phyloP scores from a whole-genome alignment of 2,888 invertebrate species.

The Crepidodera aurea region DNA sequence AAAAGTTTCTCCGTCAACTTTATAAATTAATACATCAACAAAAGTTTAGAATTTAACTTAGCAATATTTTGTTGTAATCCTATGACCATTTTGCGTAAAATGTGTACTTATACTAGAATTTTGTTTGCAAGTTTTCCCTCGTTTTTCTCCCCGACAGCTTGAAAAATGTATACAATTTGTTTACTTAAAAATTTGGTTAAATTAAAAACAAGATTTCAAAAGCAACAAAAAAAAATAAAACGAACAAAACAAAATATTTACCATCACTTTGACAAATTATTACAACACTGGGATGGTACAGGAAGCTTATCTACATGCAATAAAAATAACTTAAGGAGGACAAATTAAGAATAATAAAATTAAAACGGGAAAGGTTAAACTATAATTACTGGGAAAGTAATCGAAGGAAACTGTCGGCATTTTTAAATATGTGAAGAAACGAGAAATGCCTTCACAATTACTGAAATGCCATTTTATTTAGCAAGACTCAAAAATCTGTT shows the following conservation, averaged over 20 bases:
- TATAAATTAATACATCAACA: no score
- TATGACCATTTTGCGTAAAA: no score
- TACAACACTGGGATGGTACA: slow-evolving; percentile 6
- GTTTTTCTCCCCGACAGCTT: no score
- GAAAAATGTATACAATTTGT: slow-evolving; percentile 1
- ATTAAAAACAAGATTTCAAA: background rate
- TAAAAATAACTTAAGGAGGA: slow-evolving; percentile 2
- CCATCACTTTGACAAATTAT: slow-evolving; percentile 9
- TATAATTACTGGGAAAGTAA: slow-evolving; percentile 31
- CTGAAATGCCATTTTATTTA: slow-evolving; percentile 54
- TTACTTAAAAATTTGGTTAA: background rate
- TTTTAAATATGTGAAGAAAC: slow-evolving; percentile 42
- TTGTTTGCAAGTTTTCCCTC: no score
- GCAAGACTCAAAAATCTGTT: slow-evolving; percentile 49
- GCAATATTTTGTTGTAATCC: no score
- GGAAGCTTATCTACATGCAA: slow-evolving; percentile 19
- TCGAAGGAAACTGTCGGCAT: slow-evolving; percentile 47
- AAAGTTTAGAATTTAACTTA: no score
- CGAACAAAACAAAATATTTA: slow-evolving; percentile 8
- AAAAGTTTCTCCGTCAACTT: no score
- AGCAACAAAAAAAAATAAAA: background rate
- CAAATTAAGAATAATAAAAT: slow-evolving; percentile 1
- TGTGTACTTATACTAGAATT: no score
- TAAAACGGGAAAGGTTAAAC: slow-evolving; percentile 11
- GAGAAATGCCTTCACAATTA: slow-evolving; percentile 39